Base-by-base conservation (phyloP, 2,797 vertebrate genomes). In the Eulemur albifrons region DNA sequence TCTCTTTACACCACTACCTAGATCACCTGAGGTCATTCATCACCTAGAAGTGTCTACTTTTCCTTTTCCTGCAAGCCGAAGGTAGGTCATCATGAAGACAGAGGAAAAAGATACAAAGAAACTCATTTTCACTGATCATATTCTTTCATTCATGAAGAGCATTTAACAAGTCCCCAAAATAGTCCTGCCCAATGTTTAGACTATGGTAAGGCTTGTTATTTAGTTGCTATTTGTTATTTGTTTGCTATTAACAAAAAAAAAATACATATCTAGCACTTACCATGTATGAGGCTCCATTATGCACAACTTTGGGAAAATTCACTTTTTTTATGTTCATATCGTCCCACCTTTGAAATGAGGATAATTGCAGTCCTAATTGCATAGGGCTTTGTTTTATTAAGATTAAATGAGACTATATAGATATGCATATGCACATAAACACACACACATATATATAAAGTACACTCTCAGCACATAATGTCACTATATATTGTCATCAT, bases 321-420 rank as follows among this genome's bases (percentile, higher is more conserved):
- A 77, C 4, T 32, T 54, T 40, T 30, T 0, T 48, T n/a, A 30
- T 52, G 1, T 0, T 93, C 4, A 72, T 48, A 17, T 1, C 38
- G 76, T 95, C 75, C 94, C 6, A 40, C 48, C 43, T 79, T 52
- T 85, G 11, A 93, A 90, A 45, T 65, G 17, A 25, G 20, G 57
- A 76, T 84, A 50, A 59, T 65, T 84, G 0, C 20, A 59, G 15
- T 18, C 10, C 9, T 72, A 94, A 54, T 40, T 35, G 52, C 20
- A 80, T 1, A 43, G 2, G 2, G 1, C 30, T 65, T 91, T 85
- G 11, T 72, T 73, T 83, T 89, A 81, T 40, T 90, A 80, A 69
- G 1, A 77, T 45, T n/a, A 63, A 91, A 72, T 43, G 13, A 83
- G 32, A n/a, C 10, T 82, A 63, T 25, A 57, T 59, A 52, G 30